Evolutionary conservation across 2,888 invertebrate species (phyloP).

Genomic region (Piscicola geometra): DNA sequence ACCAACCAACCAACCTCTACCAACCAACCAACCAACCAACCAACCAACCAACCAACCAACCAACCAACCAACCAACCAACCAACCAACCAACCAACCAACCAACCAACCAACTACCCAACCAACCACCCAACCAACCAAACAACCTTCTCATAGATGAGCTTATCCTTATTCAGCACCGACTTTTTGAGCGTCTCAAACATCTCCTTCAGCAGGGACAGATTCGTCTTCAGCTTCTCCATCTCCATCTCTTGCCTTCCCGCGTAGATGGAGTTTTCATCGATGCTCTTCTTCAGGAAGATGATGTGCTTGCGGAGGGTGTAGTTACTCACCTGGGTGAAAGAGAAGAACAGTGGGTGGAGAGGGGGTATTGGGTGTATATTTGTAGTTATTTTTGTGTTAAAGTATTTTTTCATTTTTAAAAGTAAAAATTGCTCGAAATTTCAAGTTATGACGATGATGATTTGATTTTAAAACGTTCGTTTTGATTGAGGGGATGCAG

Average conservation of each 20-base stretch:
- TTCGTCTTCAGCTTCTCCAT: conserved; percentile 20
- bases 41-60: neutral
- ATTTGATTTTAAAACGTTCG: no score
- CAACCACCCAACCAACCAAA: neutral
- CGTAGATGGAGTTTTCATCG: conserved; percentile 19
- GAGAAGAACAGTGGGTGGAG: neutral
- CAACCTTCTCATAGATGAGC: conserved; percentile 31
- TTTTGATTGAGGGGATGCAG: no score
- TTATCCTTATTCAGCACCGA: conserved; percentile 29
- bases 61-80: neutral
- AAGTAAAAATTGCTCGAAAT: no score
- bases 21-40: neutral
- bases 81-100: neutral
- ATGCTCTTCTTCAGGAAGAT: conserved; percentile 31
- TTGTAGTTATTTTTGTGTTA: no score
- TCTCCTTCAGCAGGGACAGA: neutral
- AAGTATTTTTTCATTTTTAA: no score
- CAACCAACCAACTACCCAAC: neutral
- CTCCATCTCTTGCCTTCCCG: conserved; percentile 12
- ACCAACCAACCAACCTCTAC: no score
- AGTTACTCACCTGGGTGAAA: conserved; percentile 20
- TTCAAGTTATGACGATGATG: no score
- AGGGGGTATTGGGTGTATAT: no score
- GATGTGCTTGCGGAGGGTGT: conserved; percentile 29
- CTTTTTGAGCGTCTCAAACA: conserved; percentile 29